phyloP scores from a whole-genome alignment of 2,113 vertebrate species.

The Odontophorus gujanensis region DNA sequence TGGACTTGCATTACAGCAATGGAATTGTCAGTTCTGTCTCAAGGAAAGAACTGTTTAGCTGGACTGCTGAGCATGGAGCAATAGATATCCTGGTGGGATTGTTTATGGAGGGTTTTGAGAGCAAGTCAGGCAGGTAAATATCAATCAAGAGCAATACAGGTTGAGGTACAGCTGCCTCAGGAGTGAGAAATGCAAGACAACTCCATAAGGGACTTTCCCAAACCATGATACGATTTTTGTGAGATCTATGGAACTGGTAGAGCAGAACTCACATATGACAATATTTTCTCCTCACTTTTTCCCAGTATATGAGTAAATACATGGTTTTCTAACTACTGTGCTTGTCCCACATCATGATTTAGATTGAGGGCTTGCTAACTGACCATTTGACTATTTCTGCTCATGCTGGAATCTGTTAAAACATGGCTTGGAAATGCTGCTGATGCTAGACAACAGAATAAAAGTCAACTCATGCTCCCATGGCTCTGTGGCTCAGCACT shows the following conservation, averaged over 20 bases:
- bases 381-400: not conserved
- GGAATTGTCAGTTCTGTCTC: not conserved
- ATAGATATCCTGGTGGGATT: not conserved
- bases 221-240: not conserved
- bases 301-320: not conserved
- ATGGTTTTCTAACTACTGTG: not conserved
- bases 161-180: not conserved
- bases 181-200: not conserved
- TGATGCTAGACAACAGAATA: slow-evolving; percentile 36
- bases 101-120: not conserved
- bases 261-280: not conserved
- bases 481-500: slow-evolving; percentile 48
- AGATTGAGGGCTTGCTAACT: slow-evolving; percentile 42
- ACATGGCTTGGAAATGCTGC: slow-evolving; percentile 42
- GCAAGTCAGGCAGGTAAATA: not conserved
- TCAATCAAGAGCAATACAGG: not conserved
- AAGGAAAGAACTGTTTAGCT: not conserved
- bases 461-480: not conserved
- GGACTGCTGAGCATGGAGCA: not conserved
- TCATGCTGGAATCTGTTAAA: not conserved
- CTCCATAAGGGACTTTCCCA: not conserved
- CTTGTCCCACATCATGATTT: not conserved
- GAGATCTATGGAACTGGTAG: accelerated
- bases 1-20: not conserved
- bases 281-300: not conserved